Evolutionary conservation across 2,797 vertebrate species (phyloP).

Genomic region (Kryptopterus vitreolus): DNA sequence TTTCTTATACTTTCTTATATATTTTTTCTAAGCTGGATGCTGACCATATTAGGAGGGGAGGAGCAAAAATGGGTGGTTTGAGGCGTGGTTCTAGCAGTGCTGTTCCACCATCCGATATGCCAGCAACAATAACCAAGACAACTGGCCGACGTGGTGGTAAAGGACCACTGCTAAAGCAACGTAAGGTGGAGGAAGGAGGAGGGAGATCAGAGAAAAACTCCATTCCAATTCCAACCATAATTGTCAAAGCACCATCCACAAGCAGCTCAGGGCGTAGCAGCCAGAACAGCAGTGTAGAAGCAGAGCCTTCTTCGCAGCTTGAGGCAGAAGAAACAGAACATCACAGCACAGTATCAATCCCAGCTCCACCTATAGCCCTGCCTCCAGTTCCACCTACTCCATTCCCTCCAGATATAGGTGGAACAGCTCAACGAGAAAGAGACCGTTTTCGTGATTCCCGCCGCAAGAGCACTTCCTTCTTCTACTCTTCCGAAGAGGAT

Average conservation of each 20-base stretch:
- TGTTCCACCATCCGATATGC: slow-evolving; percentile 72
- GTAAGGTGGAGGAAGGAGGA: slow-evolving; percentile 81
- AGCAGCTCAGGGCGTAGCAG: slow-evolving; percentile 93
- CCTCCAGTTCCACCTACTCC: slow-evolving; percentile 49
- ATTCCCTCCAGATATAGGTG: slow-evolving; percentile 69
- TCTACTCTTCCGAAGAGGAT: slow-evolving; percentile 86
- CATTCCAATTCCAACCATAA: slow-evolving; percentile 91
- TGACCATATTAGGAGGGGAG: slow-evolving; percentile 69
- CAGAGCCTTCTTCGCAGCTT: slow-evolving; percentile 61
- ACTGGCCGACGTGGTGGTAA: slow-evolving; percentile 72
- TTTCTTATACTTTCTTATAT: not conserved
- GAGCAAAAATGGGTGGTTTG: slow-evolving; percentile 74
- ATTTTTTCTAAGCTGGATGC: slow-evolving; percentile 62
- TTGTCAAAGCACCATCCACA: slow-evolving; percentile 92
- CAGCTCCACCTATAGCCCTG: slow-evolving; percentile 57
- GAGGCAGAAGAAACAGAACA: slow-evolving; percentile 61
- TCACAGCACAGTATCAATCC: slow-evolving; percentile 58
- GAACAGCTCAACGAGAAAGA: slow-evolving; percentile 72
- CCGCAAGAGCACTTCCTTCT: slow-evolving; percentile 87
- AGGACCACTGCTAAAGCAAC: slow-evolving; percentile 87
- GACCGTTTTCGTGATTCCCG: slow-evolving; percentile 85
- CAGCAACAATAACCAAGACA: slow-evolving; percentile 33
- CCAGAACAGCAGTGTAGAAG: slow-evolving; percentile 90
- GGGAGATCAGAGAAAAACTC: slow-evolving; percentile 81
- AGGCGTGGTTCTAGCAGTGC: slow-evolving; percentile 80